Evolutionary conservation across 2,113 vertebrate genomes (phyloP), one percentile per base, ranked within the genome.

Genomic region (Chinchilla lanigera): DNA sequence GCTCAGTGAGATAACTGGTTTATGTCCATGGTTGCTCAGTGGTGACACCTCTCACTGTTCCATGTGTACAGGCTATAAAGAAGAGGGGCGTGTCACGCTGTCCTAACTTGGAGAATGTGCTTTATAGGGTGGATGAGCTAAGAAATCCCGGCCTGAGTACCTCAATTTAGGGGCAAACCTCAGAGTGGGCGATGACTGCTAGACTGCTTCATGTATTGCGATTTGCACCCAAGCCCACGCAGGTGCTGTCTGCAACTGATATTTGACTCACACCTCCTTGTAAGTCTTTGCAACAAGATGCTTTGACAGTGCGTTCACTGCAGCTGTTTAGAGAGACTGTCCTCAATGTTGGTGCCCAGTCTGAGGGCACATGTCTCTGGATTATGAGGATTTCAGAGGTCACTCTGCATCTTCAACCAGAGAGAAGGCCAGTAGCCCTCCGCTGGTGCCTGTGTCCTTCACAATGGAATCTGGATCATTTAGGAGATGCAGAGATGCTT

Each of bases 11-110:
- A 44, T 26, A 22, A 77, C 33, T 5, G 56, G 35, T 35, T 80
- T 61, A 35, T 85, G 47, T 33, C 2, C 8, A 7, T 0, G 0
- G 13, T 13, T 33, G 52, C 35, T 50, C 77, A 22, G 67, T 3
- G 12, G 47, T n/a, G 16, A 38, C 8, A 5, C 24, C 38, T 5
- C 5, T 63, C 5, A 2, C 10, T 0, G 1, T 38, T 11, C 63
- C 7, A 24, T 3, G 20, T 10, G 26, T 20, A 71, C 20, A 5
- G 47, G 35, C 28, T 71, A 22, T 1, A 78, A 89, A 44, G 16
- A 38, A 5, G 50, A 80, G 38, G 38, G 30, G 20, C 6, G 16
- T 0, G 3, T 83, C 33, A n/a, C 24, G 38, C 52, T 1, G 1
- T 22, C 16, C 33, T 19, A 82, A 38, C 16, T 50, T 77, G 44